Conservation (phyloP, 2,888 invertebrate genomes). For the Cataglyphis cursor region DNA sequence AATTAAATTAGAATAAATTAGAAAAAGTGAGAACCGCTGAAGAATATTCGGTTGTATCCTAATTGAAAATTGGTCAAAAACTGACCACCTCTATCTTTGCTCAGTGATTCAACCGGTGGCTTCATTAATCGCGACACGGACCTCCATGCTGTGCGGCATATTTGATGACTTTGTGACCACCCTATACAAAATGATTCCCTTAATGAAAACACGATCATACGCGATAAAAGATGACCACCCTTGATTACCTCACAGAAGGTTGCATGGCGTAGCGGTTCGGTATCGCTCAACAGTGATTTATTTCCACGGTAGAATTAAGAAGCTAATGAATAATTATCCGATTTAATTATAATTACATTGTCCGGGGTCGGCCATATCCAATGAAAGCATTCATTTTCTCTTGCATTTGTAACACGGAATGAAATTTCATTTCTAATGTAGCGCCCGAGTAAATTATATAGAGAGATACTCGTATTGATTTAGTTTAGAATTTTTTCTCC, state of each 20-base stretch:
- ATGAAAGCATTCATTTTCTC: not conserved
- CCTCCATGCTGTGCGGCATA: conserved; percentile 75
- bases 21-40: conserved; percentile 69
- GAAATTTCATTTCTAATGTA: conserved; percentile 31
- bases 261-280: conserved; percentile 15
- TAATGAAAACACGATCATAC: conserved; percentile 79
- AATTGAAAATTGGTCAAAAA: conserved; percentile 78
- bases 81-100: conserved; percentile 74
- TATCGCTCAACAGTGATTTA: conserved; percentile 45
- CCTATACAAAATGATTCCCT: conserved; percentile 74
- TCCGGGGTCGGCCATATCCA: not conserved
- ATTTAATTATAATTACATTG: conserved; percentile 48
- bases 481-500: conserved; percentile 11
- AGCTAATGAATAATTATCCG: conserved; percentile 51
- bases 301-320: conserved; percentile 36
- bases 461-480: conserved; percentile 17
- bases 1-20: conserved; percentile 8
- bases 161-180: conserved; percentile 75
- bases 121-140: conserved; percentile 80
- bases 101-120: conserved; percentile 77
- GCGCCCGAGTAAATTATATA: conserved; percentile 39
- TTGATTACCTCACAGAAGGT: conserved; percentile 60
- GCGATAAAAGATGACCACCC: conserved; percentile 72
- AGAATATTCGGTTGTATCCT: conserved; percentile 60
- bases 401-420: conserved; percentile 16